These are phyloP conservation scores for Penaeus japonicus DNA, from an alignment of 1,140 invertebrate genomes.

Conservation along the genomic window DNA sequence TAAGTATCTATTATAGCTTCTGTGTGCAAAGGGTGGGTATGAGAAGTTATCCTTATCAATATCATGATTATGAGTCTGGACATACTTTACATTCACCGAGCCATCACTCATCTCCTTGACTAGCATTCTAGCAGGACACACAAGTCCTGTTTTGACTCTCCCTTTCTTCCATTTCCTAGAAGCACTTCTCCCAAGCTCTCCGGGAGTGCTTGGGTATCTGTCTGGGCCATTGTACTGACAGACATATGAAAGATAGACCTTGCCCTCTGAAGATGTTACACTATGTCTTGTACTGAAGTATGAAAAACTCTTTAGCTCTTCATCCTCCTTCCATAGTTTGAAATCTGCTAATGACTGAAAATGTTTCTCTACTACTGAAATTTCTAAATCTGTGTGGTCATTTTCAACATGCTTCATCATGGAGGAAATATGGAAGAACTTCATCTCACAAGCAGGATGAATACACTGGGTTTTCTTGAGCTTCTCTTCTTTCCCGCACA, in stretches of 20 bases:
- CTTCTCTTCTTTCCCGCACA: background rate
- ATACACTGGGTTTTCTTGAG: slow-evolving; percentile 14
- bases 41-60: background rate
- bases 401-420: slow-evolving; percentile 31
- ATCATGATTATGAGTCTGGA: slow-evolving; percentile 19
- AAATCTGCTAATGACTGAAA: slow-evolving; percentile 15
- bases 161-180: background rate
- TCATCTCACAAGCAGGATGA: background rate
- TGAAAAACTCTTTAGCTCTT: slow-evolving; percentile 6
- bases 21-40: background rate
- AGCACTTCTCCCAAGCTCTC: background rate
- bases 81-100: slow-evolving; percentile 2
- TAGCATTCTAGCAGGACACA: slow-evolving; percentile 20
- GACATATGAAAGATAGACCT: slow-evolving; percentile 11
- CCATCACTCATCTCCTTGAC: slow-evolving; percentile 17
- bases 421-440: slow-evolving; percentile 24
- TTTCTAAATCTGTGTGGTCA: slow-evolving; percentile 11
- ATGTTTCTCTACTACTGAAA: background rate
- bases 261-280: slow-evolving; percentile 18
- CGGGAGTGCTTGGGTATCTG: background rate
- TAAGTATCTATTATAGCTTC: background rate
- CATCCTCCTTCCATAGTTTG: slow-evolving; percentile 19
- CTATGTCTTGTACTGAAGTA: slow-evolving; percentile 28
- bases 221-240: slow-evolving; percentile 27
- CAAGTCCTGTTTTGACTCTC: background rate